phyloP scores from a whole-genome alignment of 2,797 vertebrate species.

The Oryzias dopingdopingensis region DNA sequence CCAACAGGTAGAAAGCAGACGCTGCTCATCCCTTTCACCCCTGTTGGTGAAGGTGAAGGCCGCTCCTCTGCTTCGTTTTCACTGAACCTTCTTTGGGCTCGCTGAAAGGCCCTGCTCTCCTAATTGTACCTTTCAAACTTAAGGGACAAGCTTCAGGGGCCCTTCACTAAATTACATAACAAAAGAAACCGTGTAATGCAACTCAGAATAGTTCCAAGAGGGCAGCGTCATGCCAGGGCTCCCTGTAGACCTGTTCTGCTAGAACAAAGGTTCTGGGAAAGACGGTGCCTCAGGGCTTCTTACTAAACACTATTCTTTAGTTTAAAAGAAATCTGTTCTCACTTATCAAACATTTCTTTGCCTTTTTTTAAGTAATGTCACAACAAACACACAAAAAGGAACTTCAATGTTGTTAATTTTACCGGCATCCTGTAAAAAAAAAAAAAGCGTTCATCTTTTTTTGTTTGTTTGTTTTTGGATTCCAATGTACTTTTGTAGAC shows the following conservation, averaged over 20 bases:
- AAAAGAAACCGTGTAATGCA: neutral
- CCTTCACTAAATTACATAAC: slow-evolving; percentile 4
- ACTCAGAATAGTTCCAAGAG: slow-evolving; percentile 13
- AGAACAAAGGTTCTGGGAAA: too few species aligned
- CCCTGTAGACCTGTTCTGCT: too few species aligned
- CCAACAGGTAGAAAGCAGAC: neutral
- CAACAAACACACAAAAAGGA: too few species aligned
- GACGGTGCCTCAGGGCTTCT: too few species aligned
- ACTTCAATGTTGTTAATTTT: too few species aligned
- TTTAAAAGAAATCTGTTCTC: too few species aligned
- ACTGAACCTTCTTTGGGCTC: neutral
- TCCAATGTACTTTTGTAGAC: neutral
- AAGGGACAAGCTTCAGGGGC: neutral
- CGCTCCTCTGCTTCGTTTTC: neutral
- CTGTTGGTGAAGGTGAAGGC: neutral
- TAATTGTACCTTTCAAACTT: neutral
- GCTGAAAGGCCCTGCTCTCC: neutral
- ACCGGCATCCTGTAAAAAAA: too few species aligned
- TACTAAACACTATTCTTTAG: too few species aligned
- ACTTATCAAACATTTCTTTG: too few species aligned
- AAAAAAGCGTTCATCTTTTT: too few species aligned
- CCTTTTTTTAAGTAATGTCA: too few species aligned
- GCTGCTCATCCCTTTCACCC: slow-evolving; percentile 18
- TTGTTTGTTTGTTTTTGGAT: slow-evolving; percentile 1
- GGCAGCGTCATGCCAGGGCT: neutral